These are phyloP conservation scores for Centruroides vittatus DNA, from an alignment of 1,140 invertebrate genomes.

Conservation along the genomic window DNA sequence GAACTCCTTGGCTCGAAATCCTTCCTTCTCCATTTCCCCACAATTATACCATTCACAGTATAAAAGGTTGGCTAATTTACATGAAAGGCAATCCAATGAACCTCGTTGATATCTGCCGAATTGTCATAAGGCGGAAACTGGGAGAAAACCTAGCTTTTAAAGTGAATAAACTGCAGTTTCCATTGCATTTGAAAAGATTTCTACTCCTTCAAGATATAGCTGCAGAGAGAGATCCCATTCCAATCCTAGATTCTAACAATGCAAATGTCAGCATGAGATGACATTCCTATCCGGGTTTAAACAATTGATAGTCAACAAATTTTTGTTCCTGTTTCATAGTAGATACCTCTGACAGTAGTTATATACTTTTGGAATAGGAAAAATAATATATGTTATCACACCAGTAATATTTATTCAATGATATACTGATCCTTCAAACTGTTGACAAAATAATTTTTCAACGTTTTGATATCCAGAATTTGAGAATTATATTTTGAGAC, in stretches of 20 bases:
- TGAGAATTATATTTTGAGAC: no score
- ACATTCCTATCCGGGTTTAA: no score
- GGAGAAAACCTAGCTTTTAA: constrained; percentile 22
- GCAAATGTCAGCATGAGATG: background rate
- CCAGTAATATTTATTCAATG: no score
- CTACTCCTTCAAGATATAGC: constrained; percentile 22
- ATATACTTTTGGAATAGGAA: no score
- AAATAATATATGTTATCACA: no score
- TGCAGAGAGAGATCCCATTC: background rate
- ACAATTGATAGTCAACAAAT: no score
- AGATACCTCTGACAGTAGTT: no score
- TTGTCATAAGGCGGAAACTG: constrained; percentile 26
- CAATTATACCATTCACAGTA: background rate
- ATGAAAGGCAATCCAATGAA: constrained; percentile 28
- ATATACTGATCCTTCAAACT: no score
- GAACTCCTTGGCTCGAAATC: constrained; percentile 23
- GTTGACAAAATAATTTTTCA: no score
- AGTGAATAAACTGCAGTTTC: constrained; percentile 27
- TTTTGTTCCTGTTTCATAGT: no score
- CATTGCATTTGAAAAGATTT: constrained; percentile 21
- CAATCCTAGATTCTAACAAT: background rate
- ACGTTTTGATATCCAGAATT: no score
- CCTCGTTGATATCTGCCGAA: constrained; percentile 32
- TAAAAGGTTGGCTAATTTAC: constrained; percentile 22
- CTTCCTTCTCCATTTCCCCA: constrained; percentile 20